Conservation (phyloP, 2,113 vertebrate species). For the Mystacornis crossleyi region DNA sequence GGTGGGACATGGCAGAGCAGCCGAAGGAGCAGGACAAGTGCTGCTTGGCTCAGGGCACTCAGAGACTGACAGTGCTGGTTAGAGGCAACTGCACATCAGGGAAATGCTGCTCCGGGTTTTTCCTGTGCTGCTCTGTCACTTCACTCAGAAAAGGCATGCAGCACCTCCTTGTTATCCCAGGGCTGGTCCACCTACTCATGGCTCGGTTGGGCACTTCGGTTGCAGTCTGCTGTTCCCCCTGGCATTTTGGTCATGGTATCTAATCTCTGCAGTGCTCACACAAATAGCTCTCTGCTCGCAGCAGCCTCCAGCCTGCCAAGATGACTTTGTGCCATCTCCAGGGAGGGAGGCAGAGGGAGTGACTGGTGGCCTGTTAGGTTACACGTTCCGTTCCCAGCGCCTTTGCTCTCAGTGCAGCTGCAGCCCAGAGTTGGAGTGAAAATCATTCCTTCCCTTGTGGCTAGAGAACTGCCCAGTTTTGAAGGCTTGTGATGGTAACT, state of each 20-base stretch:
- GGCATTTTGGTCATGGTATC: neutral
- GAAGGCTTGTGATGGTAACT: neutral
- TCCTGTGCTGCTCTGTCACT: neutral
- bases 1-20: neutral
- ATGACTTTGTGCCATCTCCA: neutral
- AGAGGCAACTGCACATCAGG: neutral
- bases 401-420: neutral
- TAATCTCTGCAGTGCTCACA: neutral
- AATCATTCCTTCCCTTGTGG: neutral
- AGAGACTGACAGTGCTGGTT: neutral
- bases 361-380: neutral
- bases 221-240: fast-evolving
- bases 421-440: neutral
- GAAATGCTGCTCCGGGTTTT: neutral
- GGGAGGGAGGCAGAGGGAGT: neutral
- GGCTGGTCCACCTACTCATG: neutral
- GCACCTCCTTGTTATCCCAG: neutral
- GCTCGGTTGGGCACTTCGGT: neutral
- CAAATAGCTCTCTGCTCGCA: neutral
- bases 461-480: neutral
- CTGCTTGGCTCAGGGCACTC: neutral
- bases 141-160: neutral
- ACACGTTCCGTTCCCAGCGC: fast-evolving
- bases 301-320: neutral
- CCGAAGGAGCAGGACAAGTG: neutral